A percentile compares a stretch with the other conserved stretches of the same genome.
phyloP scores from a whole-genome alignment of 37 sponge, comb jelly and placozoan species.

The Dysidea cf. avara region DNA sequence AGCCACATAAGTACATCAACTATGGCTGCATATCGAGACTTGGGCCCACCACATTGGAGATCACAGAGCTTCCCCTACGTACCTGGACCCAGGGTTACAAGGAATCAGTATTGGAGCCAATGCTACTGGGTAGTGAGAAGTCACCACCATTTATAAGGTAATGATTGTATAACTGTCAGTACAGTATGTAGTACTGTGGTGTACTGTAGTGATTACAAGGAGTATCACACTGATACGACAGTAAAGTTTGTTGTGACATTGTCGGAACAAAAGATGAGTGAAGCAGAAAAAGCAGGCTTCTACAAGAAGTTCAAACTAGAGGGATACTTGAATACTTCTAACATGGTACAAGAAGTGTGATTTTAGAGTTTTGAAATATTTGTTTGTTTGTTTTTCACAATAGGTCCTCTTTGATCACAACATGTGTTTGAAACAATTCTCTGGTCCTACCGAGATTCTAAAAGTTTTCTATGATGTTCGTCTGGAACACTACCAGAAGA shows the following conservation, averaged over 20 bases:
- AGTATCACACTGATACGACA: conserved; percentile 96
- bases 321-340: conserved; percentile 50
- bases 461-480: conserved; percentile 83
- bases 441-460: conserved; percentile 62
- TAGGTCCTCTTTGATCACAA: conserved; percentile 88
- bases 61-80: conserved; percentile 90
- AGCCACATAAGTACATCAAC: conserved; percentile 69
- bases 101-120: conserved; percentile 82
- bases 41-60: conserved; percentile 76
- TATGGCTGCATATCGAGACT: conserved; percentile 74
- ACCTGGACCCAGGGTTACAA: conserved; percentile 96
- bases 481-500: conserved; percentile 64
- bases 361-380: not conserved
- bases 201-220: conserved; percentile 91
- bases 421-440: conserved; percentile 83
- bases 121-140: conserved; percentile 94
- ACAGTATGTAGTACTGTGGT: not conserved
- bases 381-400: too few species aligned
- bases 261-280: conserved; percentile 60
- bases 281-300: conserved; percentile 58
- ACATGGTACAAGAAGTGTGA: conserved; percentile 46
- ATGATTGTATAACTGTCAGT: not conserved
- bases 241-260: conserved; percentile 92
- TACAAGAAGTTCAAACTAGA: conserved; percentile 98
- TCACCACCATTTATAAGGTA: conserved; percentile 73